A percentile compares a stretch with the other conserved stretches of the same genome.
These are phyloP conservation scores for Micrastur ruficollis DNA, from an alignment of 2,797 vertebrate species.

Conservation along the genomic window DNA sequence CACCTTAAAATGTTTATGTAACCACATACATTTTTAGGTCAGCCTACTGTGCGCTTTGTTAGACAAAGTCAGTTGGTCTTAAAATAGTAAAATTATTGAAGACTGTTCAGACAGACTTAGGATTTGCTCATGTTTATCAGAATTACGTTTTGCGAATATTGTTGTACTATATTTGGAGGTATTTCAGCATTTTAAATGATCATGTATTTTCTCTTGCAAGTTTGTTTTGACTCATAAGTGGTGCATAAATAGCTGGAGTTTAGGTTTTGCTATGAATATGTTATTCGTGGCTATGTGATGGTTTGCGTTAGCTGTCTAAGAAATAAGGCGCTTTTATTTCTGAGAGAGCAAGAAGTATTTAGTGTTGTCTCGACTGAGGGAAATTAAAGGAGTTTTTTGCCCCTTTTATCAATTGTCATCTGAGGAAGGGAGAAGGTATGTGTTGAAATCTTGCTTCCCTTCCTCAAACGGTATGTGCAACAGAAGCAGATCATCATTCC, in stretches of 20 bases:
- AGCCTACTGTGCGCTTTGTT: not conserved
- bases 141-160: not conserved
- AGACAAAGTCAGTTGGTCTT: not conserved
- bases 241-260: not conserved
- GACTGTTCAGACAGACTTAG: not conserved
- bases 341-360: not conserved
- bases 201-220: not conserved
- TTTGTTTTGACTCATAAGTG: not conserved
- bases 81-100: not conserved
- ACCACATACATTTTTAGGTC: not conserved
- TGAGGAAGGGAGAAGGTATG: not conserved
- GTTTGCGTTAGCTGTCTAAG: not conserved
- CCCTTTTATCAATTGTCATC: not conserved
- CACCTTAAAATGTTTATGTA: not conserved
- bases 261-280: not conserved
- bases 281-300: not conserved
- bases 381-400: not conserved
- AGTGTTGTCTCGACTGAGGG: not conserved
- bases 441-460: not conserved
- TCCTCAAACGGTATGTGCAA: not conserved
- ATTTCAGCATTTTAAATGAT: not conserved
- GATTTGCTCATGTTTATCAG: not conserved
- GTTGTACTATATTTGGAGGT: not conserved
- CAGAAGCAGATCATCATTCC: not conserved
- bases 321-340: fast-evolving